Evolutionary conservation across 2,113 vertebrate species (phyloP), one percentile per base, ranked within the genome.

Genomic region (Acanthisitta chloris): DNA sequence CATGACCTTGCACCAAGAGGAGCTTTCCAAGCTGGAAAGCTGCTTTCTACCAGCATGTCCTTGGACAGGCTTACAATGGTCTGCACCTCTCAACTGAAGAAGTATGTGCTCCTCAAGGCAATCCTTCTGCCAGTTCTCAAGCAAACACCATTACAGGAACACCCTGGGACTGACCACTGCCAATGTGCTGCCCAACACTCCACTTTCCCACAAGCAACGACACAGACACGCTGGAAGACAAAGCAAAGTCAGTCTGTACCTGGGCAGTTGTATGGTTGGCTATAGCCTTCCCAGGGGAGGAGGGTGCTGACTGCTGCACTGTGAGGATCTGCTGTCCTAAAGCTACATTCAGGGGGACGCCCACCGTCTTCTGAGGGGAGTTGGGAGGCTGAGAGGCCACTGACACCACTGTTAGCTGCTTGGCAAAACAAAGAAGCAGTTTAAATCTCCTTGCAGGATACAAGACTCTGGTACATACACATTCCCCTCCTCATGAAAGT

Each of bases 261-360:
- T 98, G 99, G 21, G 97, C 34, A 2, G 98, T 96, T 82, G 98
- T 97, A 61, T 98, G 98, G 96, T 98, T 98, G 90, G 97, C 95
- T 94, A 98, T 95, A 65, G 98, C 96, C 91, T 99, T 99, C 79
- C 98, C 98, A 25, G 99, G 99, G 77, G 98, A 99, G 45, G 97
- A 98, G 42, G 98, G 95, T 2, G 98, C 97, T 67, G 99, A 96
- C 97, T 99, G 98, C 67, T 99, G 99, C 85, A 99, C 98, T 17
- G 98, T 91, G 69, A 99, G 98, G 95, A 99, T 98, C 98, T 99
- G 99, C 97, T 99, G 99, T 80, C 99, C 98, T 64, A 99, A 98
- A 7, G 98, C 98, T 93, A 99, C 97, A 58, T 98, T 99, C 88
- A 99, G 97, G 8, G 99, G 99, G 79, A 99, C 96, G 11, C 98